Conservation (phyloP, 2,113 vertebrate genomes). For the Rhodinocichla rosea region DNA sequence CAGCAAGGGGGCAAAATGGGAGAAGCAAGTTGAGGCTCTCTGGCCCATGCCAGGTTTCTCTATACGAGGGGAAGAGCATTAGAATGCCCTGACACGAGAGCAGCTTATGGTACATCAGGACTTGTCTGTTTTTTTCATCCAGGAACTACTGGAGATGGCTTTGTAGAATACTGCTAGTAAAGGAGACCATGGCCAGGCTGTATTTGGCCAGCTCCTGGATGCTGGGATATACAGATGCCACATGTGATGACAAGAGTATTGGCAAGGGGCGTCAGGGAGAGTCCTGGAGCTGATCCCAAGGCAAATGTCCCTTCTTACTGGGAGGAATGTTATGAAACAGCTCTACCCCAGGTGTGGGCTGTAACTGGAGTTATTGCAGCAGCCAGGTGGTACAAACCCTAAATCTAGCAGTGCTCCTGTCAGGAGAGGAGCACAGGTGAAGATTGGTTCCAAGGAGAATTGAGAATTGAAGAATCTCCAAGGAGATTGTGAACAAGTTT, state of each 20-base stretch:
- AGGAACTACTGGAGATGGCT: background rate
- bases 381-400: background rate
- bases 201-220: background rate
- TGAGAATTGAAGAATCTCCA: no score
- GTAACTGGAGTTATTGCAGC: background rate
- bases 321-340: background rate
- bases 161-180: background rate
- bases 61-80: background rate
- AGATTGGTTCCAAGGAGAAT: background rate
- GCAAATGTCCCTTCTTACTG: background rate
- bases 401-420: background rate
- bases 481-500: background rate
- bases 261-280: background rate
- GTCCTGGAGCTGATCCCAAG: background rate
- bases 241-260: background rate
- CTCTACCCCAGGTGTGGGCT: background rate
- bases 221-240: background rate
- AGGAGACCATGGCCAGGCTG: accelerated
- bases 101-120: background rate
- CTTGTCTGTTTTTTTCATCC: background rate
- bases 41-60: background rate
- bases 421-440: background rate
- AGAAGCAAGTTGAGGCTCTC: background rate
- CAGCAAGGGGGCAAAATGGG: background rate
- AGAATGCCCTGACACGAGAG: background rate